Percentiles rank a stretch among this genome's conserved stretches.
Evolutionary conservation across 2,113 vertebrate species (phyloP).

Genomic region (Danionella cerebrum): DNA sequence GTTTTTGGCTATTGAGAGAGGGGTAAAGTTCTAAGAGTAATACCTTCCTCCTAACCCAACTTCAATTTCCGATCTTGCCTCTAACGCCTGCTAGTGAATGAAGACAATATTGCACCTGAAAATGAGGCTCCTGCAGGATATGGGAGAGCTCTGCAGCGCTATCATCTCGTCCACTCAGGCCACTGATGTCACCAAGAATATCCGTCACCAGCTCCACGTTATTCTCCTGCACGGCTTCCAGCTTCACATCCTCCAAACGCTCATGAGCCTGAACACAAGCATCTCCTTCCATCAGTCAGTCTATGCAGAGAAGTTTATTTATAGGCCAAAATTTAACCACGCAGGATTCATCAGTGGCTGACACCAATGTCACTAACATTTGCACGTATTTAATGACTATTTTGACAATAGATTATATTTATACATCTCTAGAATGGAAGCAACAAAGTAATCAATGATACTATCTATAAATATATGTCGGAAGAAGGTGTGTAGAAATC

Average conservation of each 20-base stretch:
- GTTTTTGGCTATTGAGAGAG: too few relatives aligned
- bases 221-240: slow-evolving; percentile 96
- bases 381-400: too few relatives aligned
- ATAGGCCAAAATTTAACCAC: background rate
- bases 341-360: background rate
- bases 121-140: slow-evolving; percentile 94
- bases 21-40: too few relatives aligned
- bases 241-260: slow-evolving; percentile 87
- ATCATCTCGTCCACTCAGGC: slow-evolving; percentile 77
- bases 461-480: too few relatives aligned
- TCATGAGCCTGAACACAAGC: slow-evolving; percentile 78
- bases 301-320: background rate
- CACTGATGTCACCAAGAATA: slow-evolving; percentile 90
- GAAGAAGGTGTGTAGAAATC: too few relatives aligned
- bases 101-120: slow-evolving; percentile 72
- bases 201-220: slow-evolving; percentile 92
- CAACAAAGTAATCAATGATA: too few relatives aligned
- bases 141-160: slow-evolving; percentile 80
- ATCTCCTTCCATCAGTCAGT: background rate
- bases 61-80: too few relatives aligned
- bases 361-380: background rate
- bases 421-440: too few relatives aligned
- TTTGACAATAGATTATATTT: too few relatives aligned
- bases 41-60: too few relatives aligned
- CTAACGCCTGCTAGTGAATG: too few relatives aligned